Base-by-base conservation (phyloP, 2,797 vertebrate species). In the Schizothorax lantsangensis region DNA sequence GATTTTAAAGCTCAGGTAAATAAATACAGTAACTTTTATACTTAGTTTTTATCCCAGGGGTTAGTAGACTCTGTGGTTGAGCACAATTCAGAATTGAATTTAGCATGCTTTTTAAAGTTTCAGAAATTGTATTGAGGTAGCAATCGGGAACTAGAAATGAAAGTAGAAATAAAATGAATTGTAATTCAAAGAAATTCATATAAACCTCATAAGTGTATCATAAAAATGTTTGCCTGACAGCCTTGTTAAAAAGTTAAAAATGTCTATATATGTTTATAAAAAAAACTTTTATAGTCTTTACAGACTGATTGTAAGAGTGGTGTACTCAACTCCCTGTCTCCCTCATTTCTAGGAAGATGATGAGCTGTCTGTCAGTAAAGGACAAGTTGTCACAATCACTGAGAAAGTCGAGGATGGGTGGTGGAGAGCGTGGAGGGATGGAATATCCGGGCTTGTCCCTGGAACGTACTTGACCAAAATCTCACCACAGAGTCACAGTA, bases 391-490 rank as follows among this genome's bases (percentile, higher is more conserved):
- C 68, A 89, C 40, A n/a, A 94, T 99, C 85, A 90, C 96, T 23
- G 93, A 95, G 45, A 94, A 91, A 89, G 95, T 95, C 0, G 95
- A 96, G 0, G 96, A 98, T 0, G 98, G 98, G 83, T 99, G 98
- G 98, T 99, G 98, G 97, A 96, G 85, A 1, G 97, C 94, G 80
- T 94, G 96, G 81, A 95, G 88, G 84, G 94, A 97, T 0, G 97
- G 97, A 47, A 82, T 89, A 52, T 88, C 81, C 78, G 98, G 98
- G 83, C 93, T 98, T 1, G 97, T 98, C 84, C 98, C 98, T 6
- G 97, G 97, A 72, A 97, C 97, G 68, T 99, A 97, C 81, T 93
- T 99, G 21, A 92, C 95, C 71, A 96, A 96, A 90, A 36, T 93
- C n/a, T 94, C 79, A 93, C 47, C 6, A 5, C 11, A 64, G 62